A percentile compares a stretch with the other conserved stretches of the same genome.
Conservation (phyloP, 2,113 vertebrate species). For the Anolis sagrei region DNA sequence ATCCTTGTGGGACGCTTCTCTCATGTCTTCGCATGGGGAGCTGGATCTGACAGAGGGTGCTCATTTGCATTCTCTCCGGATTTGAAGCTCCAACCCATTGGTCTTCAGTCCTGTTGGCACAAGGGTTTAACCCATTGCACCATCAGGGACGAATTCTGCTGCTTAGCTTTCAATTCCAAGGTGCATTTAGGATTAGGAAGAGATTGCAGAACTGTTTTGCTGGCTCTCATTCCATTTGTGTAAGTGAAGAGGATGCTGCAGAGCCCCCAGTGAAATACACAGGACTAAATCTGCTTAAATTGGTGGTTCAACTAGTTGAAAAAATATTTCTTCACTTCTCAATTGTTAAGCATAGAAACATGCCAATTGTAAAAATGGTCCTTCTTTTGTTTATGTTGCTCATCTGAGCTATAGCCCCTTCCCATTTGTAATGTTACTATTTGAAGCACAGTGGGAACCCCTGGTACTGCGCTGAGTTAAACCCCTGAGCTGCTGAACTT, state of each 20-base stretch:
- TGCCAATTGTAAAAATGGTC: neutral
- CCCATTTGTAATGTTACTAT: too few relatives aligned
- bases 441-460: too few relatives aligned
- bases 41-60: too few relatives aligned
- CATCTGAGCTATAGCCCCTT: neutral
- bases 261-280: neutral
- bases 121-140: too few relatives aligned
- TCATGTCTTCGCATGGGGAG: too few relatives aligned
- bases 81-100: too few relatives aligned
- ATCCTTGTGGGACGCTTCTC: too few relatives aligned
- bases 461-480: too few relatives aligned
- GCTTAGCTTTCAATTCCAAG: neutral
- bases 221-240: neutral
- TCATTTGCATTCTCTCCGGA: too few relatives aligned
- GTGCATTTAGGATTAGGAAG: neutral
- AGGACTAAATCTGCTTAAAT: neutral
- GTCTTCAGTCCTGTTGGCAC: too few relatives aligned
- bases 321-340: neutral
- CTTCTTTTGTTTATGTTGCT: neutral
- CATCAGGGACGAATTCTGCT: too few relatives aligned
- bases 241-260: neutral
- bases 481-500: too few relatives aligned
- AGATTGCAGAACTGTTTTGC: neutral
- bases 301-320: neutral
- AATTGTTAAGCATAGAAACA: neutral